Conservation (phyloP, 2,888 invertebrate species). For the Micoletzkya japonica region DNA sequence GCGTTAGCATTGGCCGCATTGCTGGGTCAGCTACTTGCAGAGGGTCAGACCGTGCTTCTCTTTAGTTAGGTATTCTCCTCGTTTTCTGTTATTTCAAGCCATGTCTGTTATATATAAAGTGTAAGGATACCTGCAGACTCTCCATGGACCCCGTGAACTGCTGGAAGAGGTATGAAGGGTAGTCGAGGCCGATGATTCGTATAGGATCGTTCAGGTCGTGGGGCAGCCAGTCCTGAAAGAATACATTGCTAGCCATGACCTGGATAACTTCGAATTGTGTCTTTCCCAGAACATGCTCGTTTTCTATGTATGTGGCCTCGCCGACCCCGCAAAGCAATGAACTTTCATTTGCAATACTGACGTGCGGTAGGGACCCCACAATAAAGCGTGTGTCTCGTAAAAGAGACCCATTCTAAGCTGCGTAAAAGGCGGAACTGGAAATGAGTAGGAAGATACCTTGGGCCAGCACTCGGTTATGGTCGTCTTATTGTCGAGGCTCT, state of each 20-base stretch:
- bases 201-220: constrained; percentile 48
- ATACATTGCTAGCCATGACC: too few relatives aligned
- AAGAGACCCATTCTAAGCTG: constrained; percentile 7
- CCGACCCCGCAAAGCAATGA: too few relatives aligned
- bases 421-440: constrained; percentile 13
- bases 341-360: too few relatives aligned
- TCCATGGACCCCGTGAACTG: constrained; percentile 43
- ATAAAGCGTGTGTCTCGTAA: too few relatives aligned
- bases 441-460: constrained; percentile 40
- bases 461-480: constrained; percentile 56
- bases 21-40: background rate
- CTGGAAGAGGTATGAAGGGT: constrained; percentile 50
- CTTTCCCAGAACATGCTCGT: too few relatives aligned
- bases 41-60: too few relatives aligned
- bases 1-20: background rate
- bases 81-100: too few relatives aligned
- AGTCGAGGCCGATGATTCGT: constrained; percentile 55
- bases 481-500: constrained; percentile 40
- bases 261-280: too few relatives aligned
- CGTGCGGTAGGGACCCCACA: background rate
- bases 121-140: constrained; percentile 37
- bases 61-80: too few relatives aligned
- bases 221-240: constrained; percentile 53
- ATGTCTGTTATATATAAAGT: too few relatives aligned
- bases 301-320: too few relatives aligned